Evolutionary conservation across 2,888 invertebrate genomes (phyloP).

Genomic region (Pterostichus niger): DNA sequence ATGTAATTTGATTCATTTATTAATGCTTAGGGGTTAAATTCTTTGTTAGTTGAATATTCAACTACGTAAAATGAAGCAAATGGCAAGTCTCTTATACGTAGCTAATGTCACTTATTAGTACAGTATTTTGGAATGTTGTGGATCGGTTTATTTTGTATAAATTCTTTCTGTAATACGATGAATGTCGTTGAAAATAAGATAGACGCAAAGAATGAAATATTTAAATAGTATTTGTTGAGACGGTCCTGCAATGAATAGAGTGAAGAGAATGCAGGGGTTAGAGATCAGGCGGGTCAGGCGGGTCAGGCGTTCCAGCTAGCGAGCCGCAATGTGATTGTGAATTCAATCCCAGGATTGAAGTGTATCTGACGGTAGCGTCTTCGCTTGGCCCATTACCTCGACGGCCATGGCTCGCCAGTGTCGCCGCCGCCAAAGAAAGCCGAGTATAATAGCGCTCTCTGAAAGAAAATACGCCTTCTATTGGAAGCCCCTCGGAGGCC

Average conservation of each 20-base stretch:
- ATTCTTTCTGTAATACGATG: background rate
- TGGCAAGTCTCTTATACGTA: too few species aligned
- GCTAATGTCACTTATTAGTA: too few species aligned
- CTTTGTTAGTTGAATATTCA: too few species aligned
- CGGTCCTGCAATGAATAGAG: constrained; percentile 13
- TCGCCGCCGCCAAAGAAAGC: constrained; percentile 67
- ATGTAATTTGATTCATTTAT: too few species aligned
- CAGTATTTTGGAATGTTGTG: too few species aligned
- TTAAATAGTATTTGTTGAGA: constrained; percentile 25
- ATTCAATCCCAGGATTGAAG: constrained; percentile 65
- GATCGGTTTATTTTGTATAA: too few species aligned
- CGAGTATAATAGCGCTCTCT: constrained; percentile 70
- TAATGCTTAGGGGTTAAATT: too few species aligned
- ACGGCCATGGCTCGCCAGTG: constrained; percentile 67
- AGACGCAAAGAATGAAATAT: constrained; percentile 7
- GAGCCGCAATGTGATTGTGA: constrained; percentile 63
- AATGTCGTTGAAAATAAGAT: constrained; percentile 23
- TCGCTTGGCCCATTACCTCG: constrained; percentile 67
- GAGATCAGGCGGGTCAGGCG: constrained; percentile 46
- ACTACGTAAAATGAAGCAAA: too few species aligned
- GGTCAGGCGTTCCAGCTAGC: constrained; percentile 53
- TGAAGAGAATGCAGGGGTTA: constrained; percentile 23
- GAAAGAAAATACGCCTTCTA: constrained; percentile 73
- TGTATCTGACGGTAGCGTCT: constrained; percentile 64
- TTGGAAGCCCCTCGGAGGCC: constrained; percentile 72